Base-by-base conservation (phyloP, 2,797 vertebrate species). In the Falco novaeseelandiae region DNA sequence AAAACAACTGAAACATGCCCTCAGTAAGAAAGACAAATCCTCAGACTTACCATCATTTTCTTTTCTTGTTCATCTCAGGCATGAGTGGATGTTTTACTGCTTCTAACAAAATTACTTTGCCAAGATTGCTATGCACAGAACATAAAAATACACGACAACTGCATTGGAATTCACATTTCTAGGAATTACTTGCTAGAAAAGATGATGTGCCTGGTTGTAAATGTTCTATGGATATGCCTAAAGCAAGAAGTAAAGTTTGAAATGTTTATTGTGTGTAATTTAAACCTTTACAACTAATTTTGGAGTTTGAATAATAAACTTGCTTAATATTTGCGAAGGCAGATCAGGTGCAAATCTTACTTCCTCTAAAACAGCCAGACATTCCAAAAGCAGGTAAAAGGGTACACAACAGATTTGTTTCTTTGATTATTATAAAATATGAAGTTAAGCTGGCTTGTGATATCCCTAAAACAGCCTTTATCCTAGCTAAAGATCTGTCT, bases 341-440 rank as follows among this genome's bases (percentile, higher is more conserved):
- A 99, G 98, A 76, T 99, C 99, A 22, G 99, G 99, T 61, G 98
- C 96, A 9, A 98, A 98, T 92, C 98, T 99, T 99, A 99, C 98
- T 97, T 99, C 98, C 89, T 99, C 98, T 12, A 98, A 99, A 94
- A 98, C 97, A 98, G 97, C 98, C 98, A 99, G 54, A 98, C 98
- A 23, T 96, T 98, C 97, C 98, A 98, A 93, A 98, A 98, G 87
- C 98, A 99, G 91, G 98, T 99, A 96, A 95, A 98, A 29, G 26
- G 1, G 8, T 40, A 57, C 1, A 52, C 30, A 89, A 42, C 10
- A 38, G 16, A 38, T 80, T 36, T 57, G 21, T n/a, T 52, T 83
- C 32, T 40, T 81, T 93, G 44, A 38, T 54, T 72, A 52, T 16
- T n/a, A 29, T 17, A 44, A 93, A 71, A 29, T 49, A 63, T 2